phyloP scores from a whole-genome alignment of 2,113 vertebrate species.

The Xerus inauris region DNA sequence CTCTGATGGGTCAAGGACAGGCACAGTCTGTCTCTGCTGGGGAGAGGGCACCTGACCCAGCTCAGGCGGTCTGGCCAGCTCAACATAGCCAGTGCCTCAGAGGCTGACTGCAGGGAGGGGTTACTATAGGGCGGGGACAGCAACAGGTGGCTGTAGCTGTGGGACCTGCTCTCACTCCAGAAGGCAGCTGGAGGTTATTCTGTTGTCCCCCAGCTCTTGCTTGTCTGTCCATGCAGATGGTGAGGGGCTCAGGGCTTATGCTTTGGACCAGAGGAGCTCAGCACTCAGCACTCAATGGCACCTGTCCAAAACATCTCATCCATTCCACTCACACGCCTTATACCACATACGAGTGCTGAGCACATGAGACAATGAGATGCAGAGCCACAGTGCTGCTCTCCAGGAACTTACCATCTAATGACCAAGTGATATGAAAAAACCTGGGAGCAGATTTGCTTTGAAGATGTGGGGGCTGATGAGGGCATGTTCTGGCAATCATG shows the following conservation, averaged over 20 bases:
- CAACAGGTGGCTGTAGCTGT: fast-evolving
- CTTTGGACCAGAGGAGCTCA: not conserved
- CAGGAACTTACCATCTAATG: not conserved
- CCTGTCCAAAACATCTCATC: not conserved
- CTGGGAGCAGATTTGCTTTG: not conserved
- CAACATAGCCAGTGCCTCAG: fast-evolving
- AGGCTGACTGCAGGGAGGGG: not conserved
- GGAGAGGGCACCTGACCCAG: not conserved
- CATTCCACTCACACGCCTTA: not conserved
- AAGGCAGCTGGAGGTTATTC: not conserved
- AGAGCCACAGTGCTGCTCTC: not conserved
- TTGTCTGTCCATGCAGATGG: not conserved
- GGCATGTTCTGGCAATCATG: not conserved
- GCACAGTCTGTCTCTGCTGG: not conserved
- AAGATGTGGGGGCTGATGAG: not conserved
- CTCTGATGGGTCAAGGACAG: not conserved
- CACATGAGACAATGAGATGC: fast-evolving
- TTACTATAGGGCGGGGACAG: not conserved
- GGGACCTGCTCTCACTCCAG: not conserved
- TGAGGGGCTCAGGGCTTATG: not conserved
- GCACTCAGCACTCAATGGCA: not conserved
- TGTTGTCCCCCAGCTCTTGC: fast-evolving
- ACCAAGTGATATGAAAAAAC: not conserved
- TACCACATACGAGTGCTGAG: fast-evolving
- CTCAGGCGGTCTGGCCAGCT: fast-evolving